Base-by-base conservation (phyloP, 1,140 invertebrate genomes). In the Sinonovacula constricta region DNA sequence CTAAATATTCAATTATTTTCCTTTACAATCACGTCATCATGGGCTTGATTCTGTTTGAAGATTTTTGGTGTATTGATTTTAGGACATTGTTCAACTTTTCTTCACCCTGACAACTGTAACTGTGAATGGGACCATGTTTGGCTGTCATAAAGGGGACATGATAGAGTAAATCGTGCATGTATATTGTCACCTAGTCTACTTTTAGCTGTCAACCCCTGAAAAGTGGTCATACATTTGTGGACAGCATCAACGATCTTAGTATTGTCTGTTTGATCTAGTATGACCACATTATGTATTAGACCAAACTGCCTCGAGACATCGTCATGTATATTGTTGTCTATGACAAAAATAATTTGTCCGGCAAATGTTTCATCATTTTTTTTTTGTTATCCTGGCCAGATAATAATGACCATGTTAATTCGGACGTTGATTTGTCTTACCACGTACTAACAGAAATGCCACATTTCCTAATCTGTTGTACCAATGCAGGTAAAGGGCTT, bases 151-250 rank as follows among this genome's bases (percentile, higher is more conserved):
- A 67, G 22, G 65, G 65, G 45, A 53, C 45, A 30, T 67, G 65
- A 18, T 67, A 67, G n/a, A 67, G 22, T 45, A 53, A 53, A 1
- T 39, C 45, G 31, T 67, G 65, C 65, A 67, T 67, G n/a, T 53
- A 67, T 53, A 53, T 15, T 30, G 49, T 67, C 2, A 51, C 65
- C 65, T 53, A 53, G 24, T 10, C 65, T 51, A 3, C 65, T 49
- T 53, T 53, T 67, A 2, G n/a, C 22, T 14, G 65, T 3, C 45
- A 67, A 67, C 34, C 7, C 36, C n/a, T 26, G 63, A 51, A 67
- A 67, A 1, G 24, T 14, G 7, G 4, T 10, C 63, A 67, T 67
- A 34, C 63, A 67, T 51, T 51, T 51, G 31, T 67, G n/a, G 28
- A 67, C 39, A 4, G 4, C 2, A 7, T 14, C 1, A 51, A 67